phyloP scores from a whole-genome alignment of 2,113 vertebrate species.

The Pterocles gutturalis region DNA sequence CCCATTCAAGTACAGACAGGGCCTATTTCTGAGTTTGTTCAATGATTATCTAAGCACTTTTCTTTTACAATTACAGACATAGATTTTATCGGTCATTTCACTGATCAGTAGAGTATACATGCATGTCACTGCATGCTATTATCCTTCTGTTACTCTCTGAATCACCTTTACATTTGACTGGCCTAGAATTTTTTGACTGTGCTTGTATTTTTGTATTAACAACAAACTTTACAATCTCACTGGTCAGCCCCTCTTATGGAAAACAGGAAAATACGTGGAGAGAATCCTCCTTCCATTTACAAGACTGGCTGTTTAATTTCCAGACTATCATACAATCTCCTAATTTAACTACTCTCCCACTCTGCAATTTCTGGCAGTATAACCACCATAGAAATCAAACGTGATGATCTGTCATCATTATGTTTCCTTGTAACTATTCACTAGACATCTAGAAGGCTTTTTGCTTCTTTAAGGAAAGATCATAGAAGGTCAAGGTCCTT shows the following conservation, averaged over 20 bases:
- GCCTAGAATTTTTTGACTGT: not conserved
- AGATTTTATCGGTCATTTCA: not conserved
- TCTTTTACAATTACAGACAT: not conserved
- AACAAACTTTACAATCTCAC: not conserved
- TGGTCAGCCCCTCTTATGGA: not conserved
- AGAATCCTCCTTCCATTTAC: not conserved
- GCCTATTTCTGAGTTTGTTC: not conserved
- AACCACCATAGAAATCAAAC: not conserved
- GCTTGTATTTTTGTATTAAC: not conserved
- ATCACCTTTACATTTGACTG: not conserved
- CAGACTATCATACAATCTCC: not conserved
- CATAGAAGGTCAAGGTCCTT: not conserved
- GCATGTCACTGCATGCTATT: not conserved
- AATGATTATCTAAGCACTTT: not conserved
- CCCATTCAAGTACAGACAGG: fast-evolving
- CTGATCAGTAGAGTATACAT: not conserved
- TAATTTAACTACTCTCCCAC: not conserved
- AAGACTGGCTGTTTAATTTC: not conserved
- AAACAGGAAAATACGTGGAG: not conserved
- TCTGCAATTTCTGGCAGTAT: not conserved
- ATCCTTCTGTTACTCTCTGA: not conserved
- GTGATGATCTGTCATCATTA: not conserved
- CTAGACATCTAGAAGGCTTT: not conserved
- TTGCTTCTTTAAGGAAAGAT: not conserved
- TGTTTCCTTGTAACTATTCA: not conserved